A percentile compares a stretch with the other conserved stretches of the same genome.
These are phyloP conservation scores for Tetraodon nigroviridis DNA, from an alignment of 2,113 vertebrate genomes.

Conservation along the genomic window DNA sequence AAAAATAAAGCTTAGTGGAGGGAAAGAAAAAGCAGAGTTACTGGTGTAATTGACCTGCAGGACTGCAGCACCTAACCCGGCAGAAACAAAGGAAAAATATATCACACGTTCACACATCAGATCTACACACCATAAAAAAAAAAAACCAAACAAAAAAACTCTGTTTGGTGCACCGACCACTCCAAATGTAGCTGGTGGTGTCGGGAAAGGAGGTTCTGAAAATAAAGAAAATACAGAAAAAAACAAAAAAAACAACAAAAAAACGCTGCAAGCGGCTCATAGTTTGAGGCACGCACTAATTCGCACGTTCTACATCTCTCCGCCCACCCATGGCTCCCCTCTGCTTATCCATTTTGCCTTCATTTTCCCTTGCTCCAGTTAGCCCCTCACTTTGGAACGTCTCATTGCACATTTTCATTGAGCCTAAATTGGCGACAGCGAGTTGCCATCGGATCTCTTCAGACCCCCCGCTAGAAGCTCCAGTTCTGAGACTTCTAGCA, in stretches of 20 bases:
- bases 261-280: no score
- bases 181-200: not conserved
- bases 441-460: conserved; percentile 22
- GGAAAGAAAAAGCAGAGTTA: no score
- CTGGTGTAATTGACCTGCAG: conserved; percentile 3
- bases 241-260: no score
- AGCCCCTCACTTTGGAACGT: conserved; percentile 21
- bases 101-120: not conserved
- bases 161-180: conserved; percentile 5
- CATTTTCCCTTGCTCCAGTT: conserved; percentile 27
- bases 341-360: conserved; percentile 41
- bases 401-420: conserved; percentile 19
- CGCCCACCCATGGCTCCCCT: conserved; percentile 36
- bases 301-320: conserved; percentile 46
- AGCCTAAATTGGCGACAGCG: conserved; percentile 31
- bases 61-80: conserved; percentile 1
- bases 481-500: not conserved
- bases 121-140: not conserved
- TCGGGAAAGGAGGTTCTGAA: conserved; percentile 32
- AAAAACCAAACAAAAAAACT: conserved; percentile 28
- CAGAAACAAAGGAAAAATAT: not conserved
- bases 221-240: not conserved
- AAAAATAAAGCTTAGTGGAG: no score
- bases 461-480: conserved; percentile 6
- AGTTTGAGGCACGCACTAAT: no score